Percentiles rank a stretch among this genome's conserved stretches.
Conservation (phyloP, 2,113 vertebrate species). For the Scophthalmus maximus region DNA sequence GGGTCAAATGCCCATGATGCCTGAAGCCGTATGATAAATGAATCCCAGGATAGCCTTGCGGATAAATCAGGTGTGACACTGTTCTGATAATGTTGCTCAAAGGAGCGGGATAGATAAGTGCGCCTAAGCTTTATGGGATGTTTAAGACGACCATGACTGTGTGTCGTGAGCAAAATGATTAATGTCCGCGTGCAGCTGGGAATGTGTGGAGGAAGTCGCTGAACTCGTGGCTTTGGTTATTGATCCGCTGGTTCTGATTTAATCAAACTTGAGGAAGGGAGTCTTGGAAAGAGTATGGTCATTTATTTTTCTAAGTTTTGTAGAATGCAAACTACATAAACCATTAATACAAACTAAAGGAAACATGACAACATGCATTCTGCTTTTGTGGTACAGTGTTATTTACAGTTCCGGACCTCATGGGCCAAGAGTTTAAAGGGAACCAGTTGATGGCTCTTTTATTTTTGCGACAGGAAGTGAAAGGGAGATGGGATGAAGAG, state of each 20-base stretch:
- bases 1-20: slow-evolving; percentile 55
- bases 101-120: slow-evolving; percentile 29
- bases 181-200: slow-evolving; percentile 40
- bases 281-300: too few species aligned
- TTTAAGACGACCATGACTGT: slow-evolving; percentile 51
- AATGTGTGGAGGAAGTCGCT: slow-evolving; percentile 18
- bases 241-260: slow-evolving; percentile 52
- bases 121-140: slow-evolving; percentile 39
- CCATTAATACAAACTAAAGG: background rate
- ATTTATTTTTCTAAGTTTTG: too few species aligned
- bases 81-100: slow-evolving; percentile 67
- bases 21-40: slow-evolving; percentile 18
- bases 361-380: background rate
- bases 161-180: slow-evolving; percentile 59
- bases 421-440: slow-evolving; percentile 21
- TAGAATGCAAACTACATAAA: too few species aligned
- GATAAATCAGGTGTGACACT: slow-evolving; percentile 45
- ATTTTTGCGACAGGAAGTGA: slow-evolving; percentile 31
- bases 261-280: slow-evolving; percentile 63
- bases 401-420: slow-evolving; percentile 20
- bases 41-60: slow-evolving; percentile 45
- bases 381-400: slow-evolving; percentile 17
- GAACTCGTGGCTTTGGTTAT: slow-evolving; percentile 42
- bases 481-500: slow-evolving; percentile 43
- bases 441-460: slow-evolving; percentile 42